Percentiles rank a stretch among this genome's conserved stretches.
These are phyloP conservation scores for Potamarius usumacintae DNA, from an alignment of 2,113 vertebrate species.

Conservation along the genomic window DNA sequence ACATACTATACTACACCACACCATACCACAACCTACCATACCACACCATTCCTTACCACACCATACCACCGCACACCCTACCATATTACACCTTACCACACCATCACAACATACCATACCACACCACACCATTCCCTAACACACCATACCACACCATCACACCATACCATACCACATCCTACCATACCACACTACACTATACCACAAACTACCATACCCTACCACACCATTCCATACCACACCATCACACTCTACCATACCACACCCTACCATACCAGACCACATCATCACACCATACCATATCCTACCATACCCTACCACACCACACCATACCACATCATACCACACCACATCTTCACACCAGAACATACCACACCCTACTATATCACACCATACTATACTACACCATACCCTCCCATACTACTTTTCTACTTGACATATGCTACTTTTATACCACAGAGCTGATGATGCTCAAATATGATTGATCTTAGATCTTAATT, in stretches of 20 bases:
- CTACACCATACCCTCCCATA: background rate
- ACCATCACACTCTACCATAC: background rate
- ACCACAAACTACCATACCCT: background rate
- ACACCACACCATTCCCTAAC: background rate
- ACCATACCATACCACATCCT: background rate
- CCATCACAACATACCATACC: background rate
- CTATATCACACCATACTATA: background rate
- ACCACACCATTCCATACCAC: background rate
- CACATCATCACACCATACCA: background rate
- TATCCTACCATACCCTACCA: background rate
- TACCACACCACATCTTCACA: background rate
- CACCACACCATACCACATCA: background rate
- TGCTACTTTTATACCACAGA: background rate
- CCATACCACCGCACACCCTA: background rate
- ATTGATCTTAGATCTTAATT: background rate
- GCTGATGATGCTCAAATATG: background rate
- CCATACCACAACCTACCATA: background rate
- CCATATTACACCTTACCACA: background rate
- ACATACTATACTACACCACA: background rate
- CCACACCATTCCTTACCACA: background rate
- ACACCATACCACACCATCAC: background rate
- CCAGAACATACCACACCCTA: background rate
- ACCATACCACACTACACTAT: background rate
- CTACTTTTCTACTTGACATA: background rate
- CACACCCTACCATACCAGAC: background rate